Conservation (phyloP, 2,797 vertebrate species). For the Ctenochaetus hawaiiensis region DNA sequence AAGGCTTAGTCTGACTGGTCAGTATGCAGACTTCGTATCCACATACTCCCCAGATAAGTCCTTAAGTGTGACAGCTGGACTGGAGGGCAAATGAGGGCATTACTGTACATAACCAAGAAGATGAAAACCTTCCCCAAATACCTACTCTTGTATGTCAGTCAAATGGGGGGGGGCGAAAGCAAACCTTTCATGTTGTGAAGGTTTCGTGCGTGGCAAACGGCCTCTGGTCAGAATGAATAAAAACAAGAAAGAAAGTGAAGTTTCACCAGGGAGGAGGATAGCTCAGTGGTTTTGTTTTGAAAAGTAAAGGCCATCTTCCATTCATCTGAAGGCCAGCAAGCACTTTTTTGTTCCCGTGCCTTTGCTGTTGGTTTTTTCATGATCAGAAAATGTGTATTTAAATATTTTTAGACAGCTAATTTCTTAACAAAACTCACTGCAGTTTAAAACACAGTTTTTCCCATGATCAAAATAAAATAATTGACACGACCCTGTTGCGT, state of each 20-base stretch:
- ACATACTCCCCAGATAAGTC: conserved; percentile 14
- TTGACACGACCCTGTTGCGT: neutral
- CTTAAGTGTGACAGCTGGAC: conserved; percentile 27
- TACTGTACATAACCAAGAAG: conserved; percentile 28
- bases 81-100: conserved; percentile 42
- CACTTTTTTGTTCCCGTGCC: neutral
- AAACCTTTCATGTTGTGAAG: conserved; percentile 8
- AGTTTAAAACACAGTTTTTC: neutral
- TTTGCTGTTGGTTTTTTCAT: neutral
- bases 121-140: conserved; percentile 2
- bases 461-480: neutral
- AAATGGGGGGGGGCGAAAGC: neutral
- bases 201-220: conserved; percentile 18
- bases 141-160: conserved; percentile 6
- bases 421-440: neutral
- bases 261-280: neutral
- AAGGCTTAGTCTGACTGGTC: conserved; percentile 4
- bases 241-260: conserved; percentile 2
- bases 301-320: neutral
- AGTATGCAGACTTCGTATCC: conserved; percentile 16
- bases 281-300: neutral
- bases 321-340: neutral
- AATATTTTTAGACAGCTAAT: neutral
- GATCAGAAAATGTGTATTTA: neutral
- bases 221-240: conserved; percentile 19